Base-by-base conservation (phyloP, 2,888 invertebrate genomes). In the Cerceris ruficornis region DNA sequence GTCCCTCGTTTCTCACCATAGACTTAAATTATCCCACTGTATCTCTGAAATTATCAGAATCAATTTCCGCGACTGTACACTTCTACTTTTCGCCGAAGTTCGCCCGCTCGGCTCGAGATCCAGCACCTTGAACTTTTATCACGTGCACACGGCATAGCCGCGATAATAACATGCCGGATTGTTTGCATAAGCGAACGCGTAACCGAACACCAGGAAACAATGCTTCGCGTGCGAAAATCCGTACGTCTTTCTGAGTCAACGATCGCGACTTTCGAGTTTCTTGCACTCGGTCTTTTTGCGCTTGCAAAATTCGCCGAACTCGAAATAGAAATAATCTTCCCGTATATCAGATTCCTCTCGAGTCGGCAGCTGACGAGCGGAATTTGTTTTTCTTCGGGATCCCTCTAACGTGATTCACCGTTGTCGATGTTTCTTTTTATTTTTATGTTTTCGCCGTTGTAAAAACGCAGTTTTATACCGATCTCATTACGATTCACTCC, bases 101-200 rank as follows among this genome's bases (percentile, higher is more conserved):
- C 4, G 28, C 28, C 4, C 4, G 28, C 28, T 4, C 28, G 28
- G 49, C 55, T 57, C 14, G 73, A 75, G 81, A 76, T 70, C 73
- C 68, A 66, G 70, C 75, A 76, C 82, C 82, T 82, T 82, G 82
- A 82, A 82, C 82, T 82, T 76, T 79, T 82, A 81, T 82, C 76
- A 74, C 82, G 81, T 73, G 81, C 81, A 59, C 62, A 28, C 28
- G 28, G 77, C 60, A 66, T 42, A 46, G 67, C 41, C 60, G 72
- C 72, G 77, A 79, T 79, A 79, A 79, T 71, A 75, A 78, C 61
- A 68, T 61, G 57, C 50, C 52, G 76, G 73, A 69, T 76, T 57
- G 76, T 80, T 81, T 81, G 80, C 80, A 80, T 80, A 80, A 80
- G 80, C 71, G 71, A 8, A 39, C 80, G 62, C 80, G 80, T 80